Base-by-base conservation (phyloP, 92 coral and sea anemone species). In the Palythoa heliodiscus region DNA sequence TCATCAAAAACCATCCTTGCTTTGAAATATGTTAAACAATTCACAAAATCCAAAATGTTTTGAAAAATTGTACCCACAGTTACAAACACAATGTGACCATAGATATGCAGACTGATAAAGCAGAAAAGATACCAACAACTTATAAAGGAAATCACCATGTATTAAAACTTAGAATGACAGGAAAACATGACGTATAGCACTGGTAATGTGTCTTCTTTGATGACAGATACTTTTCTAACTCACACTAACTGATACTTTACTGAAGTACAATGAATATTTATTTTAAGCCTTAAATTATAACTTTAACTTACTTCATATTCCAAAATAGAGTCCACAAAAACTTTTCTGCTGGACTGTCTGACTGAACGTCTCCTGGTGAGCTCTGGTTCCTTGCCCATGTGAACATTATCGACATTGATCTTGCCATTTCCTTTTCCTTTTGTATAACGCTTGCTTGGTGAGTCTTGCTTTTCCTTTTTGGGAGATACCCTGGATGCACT, bases 301-400 rank as follows among this genome's bases (percentile, higher is more conserved):
- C 35, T 1, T 29, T 1, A 29, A 29, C 35, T 66, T 40, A 80
- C 84, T 67, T 40, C 75, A 77, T 86, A 52, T 39, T 86, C 92
- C 89, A 86, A 61, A 83, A 89, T 61, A 75, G 81, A 82, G 17
- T 87, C 78, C 71, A 82, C 88, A 82, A 69, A 78, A 52, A 86
- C 88, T 87, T 76, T 82, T 52, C 92, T 88, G 86, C 95, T 94
- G 69, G 98, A 93, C 79, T 88, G 93, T 78, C 98, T 77, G 29
- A 94, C 91, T 43, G 98, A 95, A 17, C 98, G 74, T 61, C 98
- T 87, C 82, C 98, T 92, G 25, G 95, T 94, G 43, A 94, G 85
- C 22, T 94, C 95, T 1, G 93, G 98, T 52, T 94, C 98, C 66
- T 92, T 94, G 37, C 89, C 93, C 80, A 92, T 84, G 53, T 88